Base-by-base conservation (phyloP, 2,113 vertebrate genomes). In the Macquaria ambigua region DNA sequence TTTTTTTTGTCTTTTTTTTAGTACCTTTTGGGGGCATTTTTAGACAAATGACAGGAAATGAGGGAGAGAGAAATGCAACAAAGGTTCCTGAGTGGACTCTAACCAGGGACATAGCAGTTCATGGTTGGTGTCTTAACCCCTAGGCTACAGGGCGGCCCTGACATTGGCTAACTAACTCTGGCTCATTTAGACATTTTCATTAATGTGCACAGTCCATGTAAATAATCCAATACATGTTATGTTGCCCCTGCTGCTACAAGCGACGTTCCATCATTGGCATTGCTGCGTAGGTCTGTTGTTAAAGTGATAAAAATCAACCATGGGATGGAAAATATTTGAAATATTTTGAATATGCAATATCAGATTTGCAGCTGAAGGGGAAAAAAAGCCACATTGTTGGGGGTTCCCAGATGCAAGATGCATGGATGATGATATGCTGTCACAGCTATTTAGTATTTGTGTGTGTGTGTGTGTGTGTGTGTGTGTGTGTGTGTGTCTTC, bases 221-320 rank as follows among this genome's bases (percentile, higher is more conserved):
- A 61, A 66, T 34, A n/a, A 46, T 71, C n/a, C 5, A n/a, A 31
- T 37, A 12, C 0, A 74, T 14, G 34, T 61, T 7, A 31, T 46
- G 16, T 58, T 67, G 15, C 9, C 18, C 7, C 41, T 74, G 37
- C 72, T 41, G 55, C 75, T 16, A 12, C 34, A 70, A 70, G 50
- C 23, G 37, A 59, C 0, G 21, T 81, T 74, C 63, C 34, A 41
- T 55, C 58, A 7, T 16, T 58, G 5, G 72, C 31, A 46, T 41
- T 62, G 12, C 12, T 56, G 76, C n/a, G 48, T 87, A 39, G 74
- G 69, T 77, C 50, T 73, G 58, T 25, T 84, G 63, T 79, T 31
- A 39, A 84, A 46, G 62, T 73, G 77, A 86, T 76, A 78, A 66
- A 87, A 72, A 87, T 86, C 62, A 74, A 80, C 16, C 53, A 48